phyloP scores from a whole-genome alignment of 2,888 invertebrate genomes.

The Ormyrus labotus region DNA sequence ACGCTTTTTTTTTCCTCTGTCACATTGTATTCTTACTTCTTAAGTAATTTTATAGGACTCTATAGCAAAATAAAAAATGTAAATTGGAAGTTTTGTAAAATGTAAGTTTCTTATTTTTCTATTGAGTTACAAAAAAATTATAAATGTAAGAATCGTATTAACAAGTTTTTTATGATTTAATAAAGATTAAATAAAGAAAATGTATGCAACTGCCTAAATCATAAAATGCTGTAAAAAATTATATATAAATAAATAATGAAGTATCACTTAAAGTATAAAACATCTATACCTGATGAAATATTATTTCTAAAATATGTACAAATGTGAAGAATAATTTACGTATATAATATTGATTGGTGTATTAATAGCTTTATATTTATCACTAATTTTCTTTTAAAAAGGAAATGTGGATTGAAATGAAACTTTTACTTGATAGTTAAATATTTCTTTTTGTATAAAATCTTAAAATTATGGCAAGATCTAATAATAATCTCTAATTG shows the following conservation, averaged over 20 bases:
- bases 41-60: conserved; percentile 25
- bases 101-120: conserved; percentile 22
- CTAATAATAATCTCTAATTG: conserved; percentile 20
- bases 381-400: not conserved
- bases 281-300: conserved; percentile 34
- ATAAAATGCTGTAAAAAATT: conserved; percentile 23
- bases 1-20: conserved; percentile 20
- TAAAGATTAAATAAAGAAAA: conserved; percentile 16
- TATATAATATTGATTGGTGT: conserved; percentile 11
- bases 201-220: conserved; percentile 20
- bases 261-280: conserved; percentile 26
- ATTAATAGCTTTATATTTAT: not conserved
- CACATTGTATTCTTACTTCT: conserved; percentile 18
- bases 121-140: conserved; percentile 37
- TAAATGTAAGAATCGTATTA: conserved; percentile 1
- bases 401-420: not conserved
- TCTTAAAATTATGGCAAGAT: conserved; percentile 12
- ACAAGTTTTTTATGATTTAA: conserved; percentile 31
- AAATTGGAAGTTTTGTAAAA: conserved; percentile 31
- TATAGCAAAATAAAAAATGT: conserved; percentile 27
- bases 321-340: conserved; percentile 28
- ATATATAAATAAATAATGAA: conserved; percentile 43
- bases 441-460: not conserved
- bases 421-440: conserved; percentile 9
- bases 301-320: conserved; percentile 39